Evolutionary conservation across 2,888 invertebrate genomes (phyloP).

Genomic region (Synergus laeviventris): DNA sequence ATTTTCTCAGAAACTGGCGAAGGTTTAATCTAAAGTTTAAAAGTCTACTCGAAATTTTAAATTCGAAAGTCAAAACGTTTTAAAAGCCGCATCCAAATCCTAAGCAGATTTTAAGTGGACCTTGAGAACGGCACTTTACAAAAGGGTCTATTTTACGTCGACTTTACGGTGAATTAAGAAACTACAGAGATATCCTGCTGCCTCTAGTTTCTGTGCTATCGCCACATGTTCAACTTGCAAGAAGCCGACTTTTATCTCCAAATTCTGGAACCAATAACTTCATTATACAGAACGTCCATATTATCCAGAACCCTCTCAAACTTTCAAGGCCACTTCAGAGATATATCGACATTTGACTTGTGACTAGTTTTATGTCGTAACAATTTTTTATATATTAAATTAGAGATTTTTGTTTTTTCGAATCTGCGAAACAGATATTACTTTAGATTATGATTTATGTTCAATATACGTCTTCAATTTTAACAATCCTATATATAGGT

Average conservation of each 20-base stretch:
- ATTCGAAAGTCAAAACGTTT: background rate
- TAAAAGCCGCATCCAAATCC: slow-evolving; percentile 1
- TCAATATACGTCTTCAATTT: no score
- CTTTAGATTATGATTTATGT: no score
- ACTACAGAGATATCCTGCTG: slow-evolving; percentile 7
- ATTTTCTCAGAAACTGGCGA: background rate
- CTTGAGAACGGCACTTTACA: slow-evolving; percentile 3
- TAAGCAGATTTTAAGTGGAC: slow-evolving; percentile 32
- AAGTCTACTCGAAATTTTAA: background rate
- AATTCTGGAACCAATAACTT: slow-evolving; percentile 31
- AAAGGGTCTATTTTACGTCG: slow-evolving; percentile 35
- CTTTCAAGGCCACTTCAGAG: slow-evolving; percentile 20
- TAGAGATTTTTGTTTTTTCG: no score
- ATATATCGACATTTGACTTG: slow-evolving; percentile 26
- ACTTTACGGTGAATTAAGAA: slow-evolving; percentile 34
- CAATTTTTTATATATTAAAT: no score
- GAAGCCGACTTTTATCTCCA: slow-evolving; percentile 32
- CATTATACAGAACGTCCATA: slow-evolving; percentile 14
- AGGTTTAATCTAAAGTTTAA: background rate
- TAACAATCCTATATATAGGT: no score
- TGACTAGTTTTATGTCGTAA: no score
- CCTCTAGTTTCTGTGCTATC: background rate
- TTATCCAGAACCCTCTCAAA: slow-evolving; percentile 11
- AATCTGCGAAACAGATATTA: no score
- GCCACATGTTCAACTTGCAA: slow-evolving; percentile 33